Conservation (phyloP, 1,140 invertebrate genomes). For the Anastatus disparis region DNA sequence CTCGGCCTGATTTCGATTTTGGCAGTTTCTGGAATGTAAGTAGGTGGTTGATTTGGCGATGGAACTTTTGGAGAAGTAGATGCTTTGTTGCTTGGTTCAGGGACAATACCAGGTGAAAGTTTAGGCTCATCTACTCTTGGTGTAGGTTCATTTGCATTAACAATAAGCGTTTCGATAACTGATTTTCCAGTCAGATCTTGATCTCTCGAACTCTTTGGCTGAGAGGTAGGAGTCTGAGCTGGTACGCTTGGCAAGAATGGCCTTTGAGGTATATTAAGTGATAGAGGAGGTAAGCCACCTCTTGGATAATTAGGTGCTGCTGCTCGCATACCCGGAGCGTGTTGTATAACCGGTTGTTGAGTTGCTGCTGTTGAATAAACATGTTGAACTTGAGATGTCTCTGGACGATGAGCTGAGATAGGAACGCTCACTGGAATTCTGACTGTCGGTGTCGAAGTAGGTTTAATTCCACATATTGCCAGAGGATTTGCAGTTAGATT, state of each 20-base stretch:
- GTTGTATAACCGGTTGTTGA: constrained; percentile 64
- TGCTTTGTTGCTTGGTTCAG: constrained; percentile 58
- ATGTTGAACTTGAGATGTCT: constrained; percentile 50
- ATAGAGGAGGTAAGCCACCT: constrained; percentile 60
- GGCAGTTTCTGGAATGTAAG: constrained; percentile 63
- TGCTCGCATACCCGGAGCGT: constrained; percentile 62
- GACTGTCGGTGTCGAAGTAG: constrained; percentile 46
- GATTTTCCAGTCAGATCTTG: constrained; percentile 50
- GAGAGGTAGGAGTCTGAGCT: constrained; percentile 48
- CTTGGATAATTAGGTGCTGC: constrained; percentile 58
- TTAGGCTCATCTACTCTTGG: constrained; percentile 59
- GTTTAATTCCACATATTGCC: constrained; percentile 42
- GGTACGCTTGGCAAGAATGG: constrained; percentile 61
- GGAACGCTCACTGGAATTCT: constrained; percentile 59
- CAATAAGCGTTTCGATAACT: constrained; percentile 61
- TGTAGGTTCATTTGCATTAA: constrained; percentile 53
- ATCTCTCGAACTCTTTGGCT: constrained; percentile 54
- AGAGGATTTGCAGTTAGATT: constrained; percentile 44
- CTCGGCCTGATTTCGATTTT: constrained; percentile 61
- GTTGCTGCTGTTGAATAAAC: constrained; percentile 61
- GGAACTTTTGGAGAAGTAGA: constrained; percentile 64
- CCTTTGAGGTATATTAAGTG: constrained; percentile 60
- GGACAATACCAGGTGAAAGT: constrained; percentile 59
- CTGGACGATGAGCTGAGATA: constrained; percentile 55
- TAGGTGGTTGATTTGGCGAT: constrained; percentile 64